Evolutionary conservation across 2,113 vertebrate genomes (phyloP), one percentile per base, ranked within the genome.

Genomic region (Oenanthe melanoleuca): DNA sequence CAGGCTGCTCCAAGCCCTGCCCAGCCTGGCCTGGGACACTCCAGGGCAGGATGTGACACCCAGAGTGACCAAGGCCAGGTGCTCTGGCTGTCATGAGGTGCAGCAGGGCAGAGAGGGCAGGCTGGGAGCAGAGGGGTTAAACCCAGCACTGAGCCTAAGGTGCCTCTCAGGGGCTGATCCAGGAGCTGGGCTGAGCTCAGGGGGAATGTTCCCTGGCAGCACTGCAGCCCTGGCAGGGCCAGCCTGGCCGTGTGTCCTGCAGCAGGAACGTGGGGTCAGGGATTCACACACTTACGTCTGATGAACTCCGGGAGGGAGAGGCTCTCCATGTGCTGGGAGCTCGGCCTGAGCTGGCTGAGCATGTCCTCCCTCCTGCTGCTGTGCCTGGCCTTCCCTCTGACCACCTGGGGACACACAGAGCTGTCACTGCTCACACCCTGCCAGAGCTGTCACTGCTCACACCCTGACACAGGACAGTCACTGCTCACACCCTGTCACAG

Each of bases 301-400:
- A 99, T 97, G 98, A 99, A 99, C 92, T 98, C 92, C 16, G 33
- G 2, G 2, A 99, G 95, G 4, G 98, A 97, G 16, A 97, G 86
- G 92, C 97, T 96, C 82, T 97, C 92, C 18, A 14, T 2, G 1
- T 40, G 37, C 24, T 97, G 63, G 0, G 66, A 66, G 28, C 44
- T 81, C 1, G 37, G 29, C 74, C 84, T 94, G 33, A 96, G 88
- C 70, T 97, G 84, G 11, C 96, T 63, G 23, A 95, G 61, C 42
- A 95, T 0, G 18, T 93, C 91, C 37, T 67, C 3, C 1, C 31
- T 84, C 78, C 45, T 95, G 95, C 69, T 93, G 50, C 53, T 29
- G 49, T 3, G 5, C 0, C 33, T 63, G 14, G 95, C 40, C 60
- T 72, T 84, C 37, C 37, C n/a, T 1, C 63, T 83, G 10, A 37